Evolutionary conservation across 2,888 invertebrate genomes (phyloP).

Genomic region (Eutolmus rufibarbis): DNA sequence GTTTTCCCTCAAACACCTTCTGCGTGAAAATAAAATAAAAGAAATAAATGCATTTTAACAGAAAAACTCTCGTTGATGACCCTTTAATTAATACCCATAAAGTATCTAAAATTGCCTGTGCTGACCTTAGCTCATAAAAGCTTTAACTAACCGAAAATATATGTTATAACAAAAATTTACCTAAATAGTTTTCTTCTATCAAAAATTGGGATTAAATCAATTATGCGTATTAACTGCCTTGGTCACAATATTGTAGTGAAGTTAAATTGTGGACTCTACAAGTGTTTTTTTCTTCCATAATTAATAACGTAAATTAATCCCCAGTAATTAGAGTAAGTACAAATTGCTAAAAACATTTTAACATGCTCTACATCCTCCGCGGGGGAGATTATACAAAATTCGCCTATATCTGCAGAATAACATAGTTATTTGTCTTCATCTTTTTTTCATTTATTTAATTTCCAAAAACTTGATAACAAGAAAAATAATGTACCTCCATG

Average conservation of each 20-base stretch:
- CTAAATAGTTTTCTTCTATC: background rate
- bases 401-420: background rate
- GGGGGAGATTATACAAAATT: background rate
- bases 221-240: background rate
- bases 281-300: background rate
- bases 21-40: background rate
- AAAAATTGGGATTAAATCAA: background rate
- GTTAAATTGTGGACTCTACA: background rate
- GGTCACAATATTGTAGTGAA: background rate
- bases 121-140: background rate
- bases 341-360: background rate
- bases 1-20: background rate
- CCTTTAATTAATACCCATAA: background rate
- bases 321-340: background rate
- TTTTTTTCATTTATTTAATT: background rate
- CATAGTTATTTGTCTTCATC: background rate
- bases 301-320: background rate
- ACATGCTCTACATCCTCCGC: background rate
- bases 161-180: background rate
- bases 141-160: background rate
- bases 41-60: background rate
- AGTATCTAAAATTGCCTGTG: background rate
- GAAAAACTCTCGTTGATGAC: background rate
- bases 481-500: background rate
- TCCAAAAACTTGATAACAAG: slow-evolving; percentile 7